Conservation (phyloP, 2,888 invertebrate species). For the Nysson spinosus region DNA sequence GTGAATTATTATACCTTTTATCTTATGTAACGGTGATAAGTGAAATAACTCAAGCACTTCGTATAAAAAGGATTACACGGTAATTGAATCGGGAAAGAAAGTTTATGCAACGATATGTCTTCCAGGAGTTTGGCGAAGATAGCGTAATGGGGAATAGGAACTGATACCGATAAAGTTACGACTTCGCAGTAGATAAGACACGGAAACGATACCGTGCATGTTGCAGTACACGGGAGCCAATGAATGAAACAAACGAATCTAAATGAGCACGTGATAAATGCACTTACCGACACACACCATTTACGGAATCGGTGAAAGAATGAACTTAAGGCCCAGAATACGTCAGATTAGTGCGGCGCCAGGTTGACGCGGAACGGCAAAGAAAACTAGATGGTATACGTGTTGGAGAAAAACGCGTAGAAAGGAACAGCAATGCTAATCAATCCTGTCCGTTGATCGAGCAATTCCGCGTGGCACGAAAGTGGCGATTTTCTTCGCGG, state of each 20-base stretch:
- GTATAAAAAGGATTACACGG: neutral
- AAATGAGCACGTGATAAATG: too few relatives aligned
- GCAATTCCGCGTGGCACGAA: conserved; percentile 15
- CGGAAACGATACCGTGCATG: neutral
- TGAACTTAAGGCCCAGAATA: too few relatives aligned
- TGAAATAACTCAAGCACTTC: neutral
- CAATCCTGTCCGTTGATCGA: conserved; percentile 34
- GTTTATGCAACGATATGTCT: conserved; percentile 24
- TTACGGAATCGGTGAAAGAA: too few relatives aligned
- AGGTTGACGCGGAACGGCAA: conserved; percentile 31
- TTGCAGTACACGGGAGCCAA: neutral
- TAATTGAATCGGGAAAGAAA: neutral
- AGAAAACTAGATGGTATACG: conserved; percentile 16
- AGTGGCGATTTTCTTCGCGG: conserved; percentile 44
- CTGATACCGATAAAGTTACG: conserved; percentile 17
- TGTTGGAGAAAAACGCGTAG: conserved; percentile 15
- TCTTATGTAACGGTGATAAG: too few relatives aligned
- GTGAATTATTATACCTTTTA: too few relatives aligned
- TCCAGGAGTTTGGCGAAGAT: conserved; percentile 39
- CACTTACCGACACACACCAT: too few relatives aligned
- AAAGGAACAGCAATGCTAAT: conserved; percentile 38
- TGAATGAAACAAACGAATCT: neutral
- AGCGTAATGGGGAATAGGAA: conserved; percentile 28
- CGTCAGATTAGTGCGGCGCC: conserved; percentile 56
- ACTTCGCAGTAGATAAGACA: neutral